Percentiles rank a stretch among this genome's conserved stretches.
phyloP scores from a whole-genome alignment of 2,888 invertebrate species.

The Sminthurinus aureus region DNA sequence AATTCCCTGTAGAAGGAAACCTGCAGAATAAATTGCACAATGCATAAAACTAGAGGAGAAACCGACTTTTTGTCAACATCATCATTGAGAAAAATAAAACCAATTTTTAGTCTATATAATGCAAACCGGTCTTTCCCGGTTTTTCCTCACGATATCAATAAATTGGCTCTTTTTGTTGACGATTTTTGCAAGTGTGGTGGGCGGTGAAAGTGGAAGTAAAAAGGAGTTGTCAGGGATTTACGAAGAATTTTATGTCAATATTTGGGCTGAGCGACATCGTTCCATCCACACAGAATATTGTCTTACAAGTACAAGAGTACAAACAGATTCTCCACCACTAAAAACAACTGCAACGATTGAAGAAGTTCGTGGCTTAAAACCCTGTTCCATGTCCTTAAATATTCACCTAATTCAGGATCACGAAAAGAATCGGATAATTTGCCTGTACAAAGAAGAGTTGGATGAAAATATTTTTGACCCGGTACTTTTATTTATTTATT shows the following conservation, averaged over 20 bases:
- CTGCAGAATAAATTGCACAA: too few species aligned
- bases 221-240: background rate
- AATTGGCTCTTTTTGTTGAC: too few species aligned
- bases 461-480: background rate
- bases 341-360: background rate
- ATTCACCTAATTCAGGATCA: constrained; percentile 7
- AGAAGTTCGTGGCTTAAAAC: background rate
- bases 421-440: constrained; percentile 1
- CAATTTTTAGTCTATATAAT: too few species aligned
- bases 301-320: background rate
- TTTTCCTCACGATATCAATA: too few species aligned
- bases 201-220: background rate
- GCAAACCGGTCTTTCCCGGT: too few species aligned
- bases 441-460: constrained; percentile 1
- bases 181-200: background rate
- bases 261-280: constrained; percentile 26
- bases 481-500: too few species aligned
- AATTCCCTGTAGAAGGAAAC: too few species aligned
- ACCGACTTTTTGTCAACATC: too few species aligned
- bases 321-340: background rate
- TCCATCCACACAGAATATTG: constrained; percentile 14
- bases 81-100: too few species aligned
- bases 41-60: too few species aligned
- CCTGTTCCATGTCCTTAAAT: background rate
- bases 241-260: constrained; percentile 17